Evolutionary conservation across 2,888 invertebrate genomes (phyloP), one percentile per base, ranked within the genome.

Genomic region (Deilephila elpenor): DNA sequence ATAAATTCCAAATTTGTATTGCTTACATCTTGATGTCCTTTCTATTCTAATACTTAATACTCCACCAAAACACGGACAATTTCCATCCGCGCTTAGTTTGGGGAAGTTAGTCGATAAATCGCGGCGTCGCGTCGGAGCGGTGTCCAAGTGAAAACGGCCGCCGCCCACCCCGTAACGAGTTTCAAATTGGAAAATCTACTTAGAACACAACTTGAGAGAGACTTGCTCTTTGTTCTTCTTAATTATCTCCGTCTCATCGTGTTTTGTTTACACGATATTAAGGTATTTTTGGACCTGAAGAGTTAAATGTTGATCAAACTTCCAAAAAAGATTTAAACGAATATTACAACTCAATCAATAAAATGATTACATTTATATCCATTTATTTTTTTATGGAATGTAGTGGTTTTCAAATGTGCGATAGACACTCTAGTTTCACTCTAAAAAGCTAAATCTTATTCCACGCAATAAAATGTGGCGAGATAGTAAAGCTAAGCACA

Each of bases 121-220:
- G 82, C 75, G 79, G 76, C n/a, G 37, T 32, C 72, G 74, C 70
- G 76, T 44, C 44, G 44, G 44, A 44, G 44, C 44, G 44, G 44
- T 84, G 88, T 84, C 83, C 89, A 90, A 92, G 91, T 92, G 91
- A 92, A 92, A 91, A 90, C 79, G 84, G 76, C 78, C 75, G 71
- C 77, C 76, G 77, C 76, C 80, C 73, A 78, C 75, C 72, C 76
- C 75, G 88, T 88, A 90, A 91, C 89, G 90, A 91, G 89, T 90
- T 91, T 88, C 85, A 90, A 91, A 92, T 92, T 91, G 91, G 91
- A 91, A 91, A 91, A 89, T 89, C 88, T 89, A 90, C 90, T 89
- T 88, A 85, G 84, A 44, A 84, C 78, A 78, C 80, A 85, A 86
- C 84, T 87, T 84, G 76, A 74, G 56, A 72, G 70, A 76, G 75